Base-by-base conservation (phyloP, 2,113 vertebrate species). In the Xiphophorus couchianus region DNA sequence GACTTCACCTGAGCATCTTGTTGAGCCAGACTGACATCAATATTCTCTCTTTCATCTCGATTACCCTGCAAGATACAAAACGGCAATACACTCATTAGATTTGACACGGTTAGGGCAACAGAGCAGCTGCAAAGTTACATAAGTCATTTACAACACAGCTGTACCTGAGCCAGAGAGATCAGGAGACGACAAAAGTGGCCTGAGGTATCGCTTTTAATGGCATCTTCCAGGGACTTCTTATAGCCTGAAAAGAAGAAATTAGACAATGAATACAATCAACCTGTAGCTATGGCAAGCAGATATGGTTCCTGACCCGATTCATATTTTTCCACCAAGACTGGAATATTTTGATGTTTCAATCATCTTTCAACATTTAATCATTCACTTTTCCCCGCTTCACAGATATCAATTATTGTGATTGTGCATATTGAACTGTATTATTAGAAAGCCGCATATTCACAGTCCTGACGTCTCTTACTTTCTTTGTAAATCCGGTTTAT, bases 181-280 rank as follows among this genome's bases (percentile, higher is more conserved):
- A 99, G 94, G 71, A 99, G 96, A 74, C 98, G 94, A 80, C 97
- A 95, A 88, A 99, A 99, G 83, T 99, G 98, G 22, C 98, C 98
- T 33, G 98, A 99, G 0, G 98, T 99, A 73, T 99, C 98, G 0
- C 95, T 96, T 86, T 82, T 96, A 80, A 99, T 97, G 78, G 95
- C 93, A 61, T 98, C 96, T 84, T 99, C 98, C 91, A 99, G 89
- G 29, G 94, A 89, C 86, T 96, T 98, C 91, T 98, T 98, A 88
- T 95, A 93, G 79, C 97, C 98, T 99, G 86, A 39, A 93, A 91
- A 11, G 83, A 85, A 5, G 0, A n/a, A n/a, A 28, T 42, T 14
- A 6, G 31, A 11, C 28, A 22, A 62, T 9, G 29, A 64, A 19
- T 39, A 68, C 29, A 72, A 39, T 63, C 4, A 66, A 58, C 27